These are phyloP conservation scores for Eugnorisma glareosa DNA, from an alignment of 2,888 invertebrate species.

Conservation along the genomic window DNA sequence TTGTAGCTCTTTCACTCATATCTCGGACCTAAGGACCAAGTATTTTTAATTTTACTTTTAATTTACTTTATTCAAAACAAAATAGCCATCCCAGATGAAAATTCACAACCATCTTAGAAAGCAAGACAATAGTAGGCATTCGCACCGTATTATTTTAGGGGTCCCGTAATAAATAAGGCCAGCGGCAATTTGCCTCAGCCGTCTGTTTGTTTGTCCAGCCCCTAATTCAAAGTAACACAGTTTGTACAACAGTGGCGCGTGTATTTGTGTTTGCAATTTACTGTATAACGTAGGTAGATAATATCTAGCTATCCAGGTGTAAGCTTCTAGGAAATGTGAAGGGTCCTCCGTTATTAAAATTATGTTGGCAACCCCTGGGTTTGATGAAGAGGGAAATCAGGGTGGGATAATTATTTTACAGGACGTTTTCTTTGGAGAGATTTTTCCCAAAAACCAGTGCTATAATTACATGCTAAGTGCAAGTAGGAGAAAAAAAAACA, in stretches of 20 bases:
- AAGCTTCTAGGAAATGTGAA: conserved; percentile 48
- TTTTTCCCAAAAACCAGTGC: neutral
- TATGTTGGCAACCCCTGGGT: conserved; percentile 14
- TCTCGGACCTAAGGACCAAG: neutral
- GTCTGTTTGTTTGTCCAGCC: conserved; percentile 79
- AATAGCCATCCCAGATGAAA: conserved; percentile 41
- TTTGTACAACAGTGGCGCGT: conserved; percentile 79
- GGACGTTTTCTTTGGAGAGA: neutral
- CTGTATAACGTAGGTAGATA: conserved; percentile 71
- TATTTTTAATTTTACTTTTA: too few relatives aligned
- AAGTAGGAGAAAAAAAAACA: neutral
- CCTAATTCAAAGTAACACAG: conserved; percentile 86
- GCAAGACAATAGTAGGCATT: conserved; percentile 66
- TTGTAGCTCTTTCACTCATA: neutral
- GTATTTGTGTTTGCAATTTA: conserved; percentile 83
- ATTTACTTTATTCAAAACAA: conserved; percentile 19
- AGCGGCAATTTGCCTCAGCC: conserved; percentile 75
- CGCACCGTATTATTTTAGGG: conserved; percentile 74
- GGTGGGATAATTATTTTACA: conserved; percentile 14
- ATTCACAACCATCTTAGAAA: conserved; percentile 60
- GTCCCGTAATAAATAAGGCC: conserved; percentile 80
- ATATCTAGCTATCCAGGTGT: conserved; percentile 61
- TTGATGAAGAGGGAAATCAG: conserved; percentile 34
- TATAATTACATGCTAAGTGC: neutral
- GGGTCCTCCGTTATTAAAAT: conserved; percentile 51